These are phyloP conservation scores for Sebastes schlegelii DNA, from an alignment of 2,113 vertebrate genomes.

Conservation along the genomic window DNA sequence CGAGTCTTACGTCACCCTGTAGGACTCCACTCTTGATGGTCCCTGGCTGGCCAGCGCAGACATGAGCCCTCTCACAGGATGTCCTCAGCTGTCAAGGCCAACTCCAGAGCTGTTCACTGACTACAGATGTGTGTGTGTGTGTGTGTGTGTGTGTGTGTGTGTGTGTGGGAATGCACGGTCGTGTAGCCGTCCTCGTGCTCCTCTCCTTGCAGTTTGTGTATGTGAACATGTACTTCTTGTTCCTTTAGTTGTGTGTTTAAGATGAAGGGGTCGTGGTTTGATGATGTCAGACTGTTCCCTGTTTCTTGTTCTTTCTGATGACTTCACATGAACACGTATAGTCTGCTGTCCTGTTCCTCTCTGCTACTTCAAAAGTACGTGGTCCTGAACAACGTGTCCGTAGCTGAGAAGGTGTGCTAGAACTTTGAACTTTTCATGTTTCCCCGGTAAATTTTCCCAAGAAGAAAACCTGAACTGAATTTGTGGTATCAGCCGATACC, in stretches of 20 bases:
- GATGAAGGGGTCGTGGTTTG: background rate
- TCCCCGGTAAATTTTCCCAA: too few relatives aligned
- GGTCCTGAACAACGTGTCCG: background rate
- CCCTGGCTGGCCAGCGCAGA: slow-evolving; percentile 30
- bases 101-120: background rate
- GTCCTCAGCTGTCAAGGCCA: slow-evolving; percentile 53
- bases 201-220: slow-evolving; percentile 10
- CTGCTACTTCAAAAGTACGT: background rate
- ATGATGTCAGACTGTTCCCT: background rate
- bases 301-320: background rate
- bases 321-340: background rate
- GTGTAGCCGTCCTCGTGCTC: too few relatives aligned
- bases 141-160: background rate
- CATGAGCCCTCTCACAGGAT: slow-evolving; percentile 28
- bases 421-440: too few relatives aligned
- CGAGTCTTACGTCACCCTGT: slow-evolving; percentile 28
- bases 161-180: background rate
- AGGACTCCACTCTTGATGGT: slow-evolving; percentile 28
- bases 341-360: background rate
- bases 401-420: background rate
- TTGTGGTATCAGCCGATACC: too few relatives aligned
- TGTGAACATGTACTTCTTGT: slow-evolving; percentile 5
- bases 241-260: background rate
- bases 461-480: too few relatives aligned
- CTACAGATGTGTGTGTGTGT: background rate